A percentile compares a stretch with the other conserved stretches of the same genome.
Conservation (phyloP, 2,797 vertebrate species). For the Pipistrellus pygmaeus region DNA sequence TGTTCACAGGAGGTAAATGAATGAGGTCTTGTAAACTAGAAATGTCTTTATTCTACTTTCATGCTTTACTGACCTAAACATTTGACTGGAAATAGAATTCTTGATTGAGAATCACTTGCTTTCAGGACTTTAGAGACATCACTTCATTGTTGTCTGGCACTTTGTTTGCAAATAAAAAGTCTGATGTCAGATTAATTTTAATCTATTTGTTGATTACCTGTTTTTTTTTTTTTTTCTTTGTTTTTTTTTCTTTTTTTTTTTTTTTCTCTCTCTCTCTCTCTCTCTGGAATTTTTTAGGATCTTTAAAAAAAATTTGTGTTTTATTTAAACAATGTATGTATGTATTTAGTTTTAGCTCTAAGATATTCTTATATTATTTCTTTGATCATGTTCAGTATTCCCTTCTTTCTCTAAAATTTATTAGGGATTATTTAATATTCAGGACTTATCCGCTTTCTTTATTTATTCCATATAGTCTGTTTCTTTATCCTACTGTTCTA, state of each 20-base stretch:
- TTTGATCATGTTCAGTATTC: not conserved
- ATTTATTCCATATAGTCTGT: slow-evolving; percentile 38
- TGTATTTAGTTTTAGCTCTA: not conserved
- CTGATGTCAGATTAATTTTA: slow-evolving; percentile 16
- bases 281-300: not conserved
- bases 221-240: not conserved
- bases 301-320: not conserved
- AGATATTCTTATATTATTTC: slow-evolving; percentile 5
- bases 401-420: not conserved
- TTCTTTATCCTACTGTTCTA: slow-evolving; percentile 35
- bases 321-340: not conserved
- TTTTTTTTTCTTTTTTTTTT: not conserved
- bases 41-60: not conserved
- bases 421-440: not conserved
- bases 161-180: not conserved
- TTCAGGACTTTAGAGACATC: not conserved
- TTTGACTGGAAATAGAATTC: slow-evolving; percentile 31
- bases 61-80: not conserved
- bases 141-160: not conserved
- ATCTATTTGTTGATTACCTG: not conserved
- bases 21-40: not conserved
- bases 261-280: not conserved
- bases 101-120: slow-evolving; percentile 29
- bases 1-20: not conserved
- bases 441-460: slow-evolving; percentile 1